Conservation (phyloP, 2,797 vertebrate species). For the Cynopterus sphinx region DNA sequence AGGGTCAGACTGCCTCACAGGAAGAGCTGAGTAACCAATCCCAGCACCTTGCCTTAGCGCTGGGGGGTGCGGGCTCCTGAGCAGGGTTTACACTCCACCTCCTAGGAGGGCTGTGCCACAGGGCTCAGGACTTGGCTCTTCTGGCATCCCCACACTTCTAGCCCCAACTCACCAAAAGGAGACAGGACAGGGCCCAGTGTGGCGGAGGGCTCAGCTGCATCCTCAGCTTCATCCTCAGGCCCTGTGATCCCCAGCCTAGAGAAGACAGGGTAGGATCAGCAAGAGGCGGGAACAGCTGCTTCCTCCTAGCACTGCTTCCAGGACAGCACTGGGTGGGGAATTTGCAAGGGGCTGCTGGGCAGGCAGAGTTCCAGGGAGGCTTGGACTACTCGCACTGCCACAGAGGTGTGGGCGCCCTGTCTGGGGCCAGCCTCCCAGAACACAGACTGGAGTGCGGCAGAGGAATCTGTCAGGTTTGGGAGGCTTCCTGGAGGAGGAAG, state of each 20-base stretch:
- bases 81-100: neutral
- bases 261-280: neutral
- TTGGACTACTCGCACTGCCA: neutral
- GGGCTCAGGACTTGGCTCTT: neutral
- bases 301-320: neutral
- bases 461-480: neutral
- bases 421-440: neutral
- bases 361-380: neutral
- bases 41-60: rapidly evolving
- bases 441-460: neutral
- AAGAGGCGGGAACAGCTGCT: neutral
- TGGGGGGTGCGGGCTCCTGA: neutral
- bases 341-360: neutral
- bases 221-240: slow-evolving; percentile 54
- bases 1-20: neutral
- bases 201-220: slow-evolving; percentile 29
- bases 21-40: neutral
- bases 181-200: slow-evolving; percentile 61
- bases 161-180: slow-evolving; percentile 71
- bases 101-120: neutral
- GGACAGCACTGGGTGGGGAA: neutral
- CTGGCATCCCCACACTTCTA: neutral
- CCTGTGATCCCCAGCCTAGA: neutral
- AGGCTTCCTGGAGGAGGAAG: slow-evolving; percentile 19
- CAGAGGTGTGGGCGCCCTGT: neutral